phyloP scores from a whole-genome alignment of 2,888 invertebrate species.

The Apocheima hispidaria region DNA sequence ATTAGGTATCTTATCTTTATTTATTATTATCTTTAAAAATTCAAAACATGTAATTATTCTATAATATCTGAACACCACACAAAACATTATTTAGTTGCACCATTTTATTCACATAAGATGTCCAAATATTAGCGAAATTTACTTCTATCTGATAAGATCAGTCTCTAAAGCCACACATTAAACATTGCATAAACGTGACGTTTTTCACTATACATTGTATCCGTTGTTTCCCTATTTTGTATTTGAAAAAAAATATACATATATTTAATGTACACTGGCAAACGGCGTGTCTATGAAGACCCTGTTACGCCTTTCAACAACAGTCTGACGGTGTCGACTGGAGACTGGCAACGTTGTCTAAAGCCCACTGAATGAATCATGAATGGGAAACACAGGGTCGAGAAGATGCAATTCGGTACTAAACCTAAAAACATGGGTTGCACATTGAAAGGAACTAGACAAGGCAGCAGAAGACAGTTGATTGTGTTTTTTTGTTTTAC shows the following conservation, averaged over 20 bases:
- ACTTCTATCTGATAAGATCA: slow-evolving; percentile 19
- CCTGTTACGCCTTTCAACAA: too few relatives aligned
- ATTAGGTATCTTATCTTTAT: not conserved
- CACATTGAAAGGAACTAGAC: not conserved
- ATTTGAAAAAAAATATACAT: too few relatives aligned
- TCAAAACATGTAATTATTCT: not conserved
- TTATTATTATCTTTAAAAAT: not conserved
- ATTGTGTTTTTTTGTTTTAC: not conserved
- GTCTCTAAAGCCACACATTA: slow-evolving; percentile 3
- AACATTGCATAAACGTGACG: slow-evolving; percentile 1
- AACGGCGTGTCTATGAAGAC: not conserved
- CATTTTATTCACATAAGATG: slow-evolving; percentile 14
- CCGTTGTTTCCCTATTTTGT: not conserved
- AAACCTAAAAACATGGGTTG: not conserved
- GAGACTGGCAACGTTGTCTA: not conserved
- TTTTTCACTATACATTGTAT: not conserved
- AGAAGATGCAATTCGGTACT: not conserved
- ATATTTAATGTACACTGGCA: too few relatives aligned
- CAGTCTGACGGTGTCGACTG: too few relatives aligned
- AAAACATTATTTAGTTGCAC: slow-evolving; percentile 6
- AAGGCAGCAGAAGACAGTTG: not conserved
- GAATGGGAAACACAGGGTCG: not conserved
- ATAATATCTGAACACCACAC: not conserved
- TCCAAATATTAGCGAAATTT: slow-evolving; percentile 20
- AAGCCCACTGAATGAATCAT: too few relatives aligned